phyloP scores from a whole-genome alignment of 2,797 vertebrate genomes.

The Lepus townsendii region DNA sequence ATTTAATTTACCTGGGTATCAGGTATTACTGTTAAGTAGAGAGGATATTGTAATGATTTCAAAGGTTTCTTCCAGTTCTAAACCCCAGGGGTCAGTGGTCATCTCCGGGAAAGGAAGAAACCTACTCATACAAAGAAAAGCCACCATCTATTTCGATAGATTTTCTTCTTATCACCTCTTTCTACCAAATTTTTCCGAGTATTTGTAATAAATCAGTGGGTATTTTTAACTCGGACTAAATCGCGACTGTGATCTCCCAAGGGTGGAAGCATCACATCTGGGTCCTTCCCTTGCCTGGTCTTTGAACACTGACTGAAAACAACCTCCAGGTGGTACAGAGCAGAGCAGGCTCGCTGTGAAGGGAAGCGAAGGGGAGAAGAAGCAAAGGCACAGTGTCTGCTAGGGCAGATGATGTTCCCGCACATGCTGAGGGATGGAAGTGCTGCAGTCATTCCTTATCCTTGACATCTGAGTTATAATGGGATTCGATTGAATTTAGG shows the following conservation, averaged over 20 bases:
- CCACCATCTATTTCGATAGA: background rate
- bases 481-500: background rate
- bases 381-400: background rate
- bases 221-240: slow-evolving; percentile 30
- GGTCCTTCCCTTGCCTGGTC: background rate
- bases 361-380: background rate
- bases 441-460: background rate
- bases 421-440: background rate
- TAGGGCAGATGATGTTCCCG: background rate
- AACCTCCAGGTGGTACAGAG: no score
- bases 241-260: slow-evolving; percentile 37
- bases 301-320: slow-evolving; percentile 13
- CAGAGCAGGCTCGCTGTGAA: background rate
- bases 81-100: background rate
- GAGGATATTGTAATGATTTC: background rate
- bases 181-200: background rate
- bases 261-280: background rate
- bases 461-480: background rate
- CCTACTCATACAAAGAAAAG: background rate
- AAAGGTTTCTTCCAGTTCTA: slow-evolving; percentile 4
- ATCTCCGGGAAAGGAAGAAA: slow-evolving; percentile 13
- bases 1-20: background rate
- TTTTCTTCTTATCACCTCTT: background rate
- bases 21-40: background rate
- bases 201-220: background rate